A percentile compares a stretch with the other conserved stretches of the same genome.
Conservation (phyloP, 92 coral and sea anemone genomes). For the Pocillopora grandis region DNA sequence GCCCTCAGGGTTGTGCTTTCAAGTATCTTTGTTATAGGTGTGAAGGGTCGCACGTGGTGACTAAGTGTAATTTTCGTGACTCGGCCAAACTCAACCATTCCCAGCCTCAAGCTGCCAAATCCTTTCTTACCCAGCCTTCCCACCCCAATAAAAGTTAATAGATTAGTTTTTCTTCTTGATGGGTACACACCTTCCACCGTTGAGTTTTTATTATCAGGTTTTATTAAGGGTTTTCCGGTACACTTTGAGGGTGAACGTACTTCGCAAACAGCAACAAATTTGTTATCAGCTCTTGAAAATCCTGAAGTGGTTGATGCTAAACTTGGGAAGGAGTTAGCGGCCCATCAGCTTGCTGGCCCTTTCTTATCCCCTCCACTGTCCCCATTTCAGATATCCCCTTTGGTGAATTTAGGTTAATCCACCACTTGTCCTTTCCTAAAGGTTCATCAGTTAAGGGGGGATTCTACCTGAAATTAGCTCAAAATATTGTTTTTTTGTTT, state of each 20-base stretch:
- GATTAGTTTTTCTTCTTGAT: constrained; percentile 20
- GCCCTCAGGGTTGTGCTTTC: constrained; percentile 42
- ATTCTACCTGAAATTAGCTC: no score
- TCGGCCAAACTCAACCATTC: neutral
- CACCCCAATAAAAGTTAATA: constrained; percentile 53
- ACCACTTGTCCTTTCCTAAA: constrained; percentile 61
- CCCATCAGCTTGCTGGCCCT: constrained; percentile 55
- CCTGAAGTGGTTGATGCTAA: constrained; percentile 36
- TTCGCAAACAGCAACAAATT: constrained; percentile 21
- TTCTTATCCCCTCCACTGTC: constrained; percentile 43
- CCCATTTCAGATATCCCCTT: constrained; percentile 58
- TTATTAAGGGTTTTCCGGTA: constrained; percentile 48
- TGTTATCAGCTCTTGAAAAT: constrained; percentile 33
- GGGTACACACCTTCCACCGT: constrained; percentile 42
- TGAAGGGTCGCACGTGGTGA: constrained; percentile 27
- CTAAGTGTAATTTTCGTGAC: constrained; percentile 44
- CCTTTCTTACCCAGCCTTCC: constrained; percentile 33
- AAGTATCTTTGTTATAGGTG: constrained; percentile 50
- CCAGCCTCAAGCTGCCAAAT: neutral
- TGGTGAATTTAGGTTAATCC: constrained; percentile 65
- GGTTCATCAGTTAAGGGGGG: constrained; percentile 71
- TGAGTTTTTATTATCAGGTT: constrained; percentile 30
- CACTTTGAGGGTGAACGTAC: constrained; percentile 43
- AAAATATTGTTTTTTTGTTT: no score
- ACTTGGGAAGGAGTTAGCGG: constrained; percentile 25